phyloP scores from a whole-genome alignment of 2,113 vertebrate genomes.

The Okapia johnstoni region DNA sequence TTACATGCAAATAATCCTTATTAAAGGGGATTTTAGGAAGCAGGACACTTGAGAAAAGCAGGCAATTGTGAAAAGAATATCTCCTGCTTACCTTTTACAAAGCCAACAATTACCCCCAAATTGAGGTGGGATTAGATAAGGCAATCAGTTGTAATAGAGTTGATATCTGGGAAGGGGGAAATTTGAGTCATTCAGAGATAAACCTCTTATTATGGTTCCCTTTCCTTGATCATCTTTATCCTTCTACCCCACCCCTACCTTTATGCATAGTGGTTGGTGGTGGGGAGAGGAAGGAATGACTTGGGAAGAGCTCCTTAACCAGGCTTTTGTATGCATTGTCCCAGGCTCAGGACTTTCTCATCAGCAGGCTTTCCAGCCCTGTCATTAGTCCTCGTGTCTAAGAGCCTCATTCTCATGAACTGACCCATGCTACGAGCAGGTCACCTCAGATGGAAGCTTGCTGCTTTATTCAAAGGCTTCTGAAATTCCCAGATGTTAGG shows the following conservation, averaged over 20 bases:
- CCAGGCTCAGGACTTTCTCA: conserved; percentile 71
- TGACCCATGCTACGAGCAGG: conserved; percentile 73
- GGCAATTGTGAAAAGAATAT: conserved; percentile 67
- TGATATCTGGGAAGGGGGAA: conserved; percentile 66
- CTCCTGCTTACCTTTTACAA: conserved; percentile 58
- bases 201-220: conserved; percentile 61
- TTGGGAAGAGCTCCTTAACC: conserved; percentile 65
- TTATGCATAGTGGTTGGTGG: background rate
- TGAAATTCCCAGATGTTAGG: conserved; percentile 41
- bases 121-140: conserved; percentile 61
- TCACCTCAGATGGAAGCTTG: conserved; percentile 51
- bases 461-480: conserved; percentile 43
- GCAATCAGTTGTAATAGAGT: conserved; percentile 77
- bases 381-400: conserved; percentile 77
- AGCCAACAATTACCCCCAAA: conserved; percentile 62
- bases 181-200: conserved; percentile 63
- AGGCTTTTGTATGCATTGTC: conserved; percentile 70
- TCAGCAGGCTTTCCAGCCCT: conserved; percentile 73
- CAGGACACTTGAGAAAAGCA: conserved; percentile 57
- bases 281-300: conserved; percentile 55
- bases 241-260: conserved; percentile 9
- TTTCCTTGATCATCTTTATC: conserved; percentile 58
- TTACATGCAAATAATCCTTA: conserved; percentile 53
- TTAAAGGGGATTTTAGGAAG: conserved; percentile 54
- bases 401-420: conserved; percentile 62